phyloP scores from a whole-genome alignment of 2,113 vertebrate genomes.

The Ivindomyrus marchei region DNA sequence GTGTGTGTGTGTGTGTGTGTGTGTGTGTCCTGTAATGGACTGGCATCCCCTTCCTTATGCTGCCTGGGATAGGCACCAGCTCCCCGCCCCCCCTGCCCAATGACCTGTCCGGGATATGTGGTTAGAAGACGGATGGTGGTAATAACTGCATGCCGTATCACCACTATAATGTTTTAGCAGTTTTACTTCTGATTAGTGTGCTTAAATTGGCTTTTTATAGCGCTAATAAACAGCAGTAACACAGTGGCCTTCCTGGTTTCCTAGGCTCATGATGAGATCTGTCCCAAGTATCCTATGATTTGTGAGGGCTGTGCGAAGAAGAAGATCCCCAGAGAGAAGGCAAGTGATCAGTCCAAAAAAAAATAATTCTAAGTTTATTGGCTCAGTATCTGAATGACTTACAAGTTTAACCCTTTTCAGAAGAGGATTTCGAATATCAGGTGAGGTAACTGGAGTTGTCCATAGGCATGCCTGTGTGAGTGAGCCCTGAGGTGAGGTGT shows the following conservation, averaged over 20 bases:
- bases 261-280: constrained; percentile 83
- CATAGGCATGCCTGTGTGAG: no score
- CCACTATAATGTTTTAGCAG: not conserved
- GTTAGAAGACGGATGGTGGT: not conserved
- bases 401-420: not conserved
- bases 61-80: not conserved
- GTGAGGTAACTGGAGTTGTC: not conserved
- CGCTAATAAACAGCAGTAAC: not conserved
- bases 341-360: constrained; percentile 33
- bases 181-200: not conserved
- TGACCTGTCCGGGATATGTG: not conserved
- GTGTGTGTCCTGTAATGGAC: not conserved
- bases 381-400: not conserved
- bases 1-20: not conserved
- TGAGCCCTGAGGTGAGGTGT: no score
- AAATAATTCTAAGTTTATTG: not conserved
- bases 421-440: not conserved
- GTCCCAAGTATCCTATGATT: constrained; percentile 83
- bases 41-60: not conserved
- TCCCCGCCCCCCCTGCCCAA: not conserved
- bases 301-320: constrained; percentile 88
- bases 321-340: constrained; percentile 85
- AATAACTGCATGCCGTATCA: not conserved
- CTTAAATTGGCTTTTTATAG: not conserved
- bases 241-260: not conserved